Evolutionary conservation across 2,113 vertebrate genomes (phyloP).

Genomic region (Stegostoma tigrinum): DNA sequence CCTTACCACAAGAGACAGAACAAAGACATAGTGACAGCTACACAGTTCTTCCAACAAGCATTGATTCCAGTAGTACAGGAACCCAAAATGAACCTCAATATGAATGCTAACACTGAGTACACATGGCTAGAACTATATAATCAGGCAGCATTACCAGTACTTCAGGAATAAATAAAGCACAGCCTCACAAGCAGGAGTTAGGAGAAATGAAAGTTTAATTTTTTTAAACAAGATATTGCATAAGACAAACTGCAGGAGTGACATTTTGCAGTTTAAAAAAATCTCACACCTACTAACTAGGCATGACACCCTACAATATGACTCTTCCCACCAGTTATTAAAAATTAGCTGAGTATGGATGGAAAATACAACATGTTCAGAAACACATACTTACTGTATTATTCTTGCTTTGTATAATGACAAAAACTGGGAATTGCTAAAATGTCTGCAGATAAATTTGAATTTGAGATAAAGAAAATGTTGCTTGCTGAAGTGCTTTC

Average conservation of each 20-base stretch:
- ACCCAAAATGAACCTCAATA: background rate
- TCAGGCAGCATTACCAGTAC: background rate
- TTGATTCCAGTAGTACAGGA: background rate
- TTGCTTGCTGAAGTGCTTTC: background rate
- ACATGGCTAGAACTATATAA: background rate
- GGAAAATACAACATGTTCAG: background rate
- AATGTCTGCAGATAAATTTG: background rate
- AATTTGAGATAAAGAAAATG: background rate
- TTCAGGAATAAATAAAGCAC: background rate
- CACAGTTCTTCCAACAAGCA: background rate
- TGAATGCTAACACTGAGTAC: background rate
- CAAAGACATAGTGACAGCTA: background rate
- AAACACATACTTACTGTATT: background rate
- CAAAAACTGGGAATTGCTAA: background rate
- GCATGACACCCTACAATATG: background rate
- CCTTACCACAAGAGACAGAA: constrained; percentile 14
- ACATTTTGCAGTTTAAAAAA: background rate
- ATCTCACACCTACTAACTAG: too few species aligned
- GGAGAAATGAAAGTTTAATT: background rate
- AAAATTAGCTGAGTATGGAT: background rate
- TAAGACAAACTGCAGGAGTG: background rate
- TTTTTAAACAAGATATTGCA: background rate
- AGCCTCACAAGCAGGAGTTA: background rate
- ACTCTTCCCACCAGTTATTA: background rate
- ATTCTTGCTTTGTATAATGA: background rate